phyloP scores from a whole-genome alignment of 30 jellyfish, hydroid and myxozoan species.

The Hydractinia symbiolongicarpus region DNA sequence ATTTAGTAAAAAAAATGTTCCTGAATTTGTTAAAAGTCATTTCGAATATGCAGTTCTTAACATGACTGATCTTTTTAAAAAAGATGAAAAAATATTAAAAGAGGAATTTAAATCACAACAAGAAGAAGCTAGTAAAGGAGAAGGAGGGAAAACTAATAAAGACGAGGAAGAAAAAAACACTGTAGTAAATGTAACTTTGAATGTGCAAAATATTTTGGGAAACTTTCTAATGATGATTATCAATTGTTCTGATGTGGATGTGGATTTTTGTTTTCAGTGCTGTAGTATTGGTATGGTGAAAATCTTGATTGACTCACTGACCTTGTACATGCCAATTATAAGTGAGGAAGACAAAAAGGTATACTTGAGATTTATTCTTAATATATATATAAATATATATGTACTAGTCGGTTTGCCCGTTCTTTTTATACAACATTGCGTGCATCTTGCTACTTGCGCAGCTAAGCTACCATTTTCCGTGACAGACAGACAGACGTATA shows the following conservation, averaged over 20 bases:
- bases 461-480: too few species aligned
- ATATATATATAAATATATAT: too few species aligned
- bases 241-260: neutral
- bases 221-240: neutral
- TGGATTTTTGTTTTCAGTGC: neutral
- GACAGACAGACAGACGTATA: too few species aligned
- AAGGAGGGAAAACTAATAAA: neutral
- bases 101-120: neutral
- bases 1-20: neutral
- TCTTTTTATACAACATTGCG: too few species aligned
- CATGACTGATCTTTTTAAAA: neutral
- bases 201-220: neutral
- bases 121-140: neutral
- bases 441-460: too few species aligned
- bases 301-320: neutral
- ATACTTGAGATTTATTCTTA: neutral
- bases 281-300: slow-evolving; percentile 1
- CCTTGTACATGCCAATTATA: neutral
- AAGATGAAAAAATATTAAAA: neutral
- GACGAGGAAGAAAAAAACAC: neutral
- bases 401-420: too few species aligned
- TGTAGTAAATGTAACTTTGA: neutral
- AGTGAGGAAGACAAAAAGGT: slow-evolving; percentile 8
- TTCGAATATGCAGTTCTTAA: neutral
- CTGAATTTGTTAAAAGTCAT: neutral